These are phyloP conservation scores for Caenorhabditis inopinata DNA, from an alignment of 1,140 invertebrate species.

Conservation along the genomic window DNA sequence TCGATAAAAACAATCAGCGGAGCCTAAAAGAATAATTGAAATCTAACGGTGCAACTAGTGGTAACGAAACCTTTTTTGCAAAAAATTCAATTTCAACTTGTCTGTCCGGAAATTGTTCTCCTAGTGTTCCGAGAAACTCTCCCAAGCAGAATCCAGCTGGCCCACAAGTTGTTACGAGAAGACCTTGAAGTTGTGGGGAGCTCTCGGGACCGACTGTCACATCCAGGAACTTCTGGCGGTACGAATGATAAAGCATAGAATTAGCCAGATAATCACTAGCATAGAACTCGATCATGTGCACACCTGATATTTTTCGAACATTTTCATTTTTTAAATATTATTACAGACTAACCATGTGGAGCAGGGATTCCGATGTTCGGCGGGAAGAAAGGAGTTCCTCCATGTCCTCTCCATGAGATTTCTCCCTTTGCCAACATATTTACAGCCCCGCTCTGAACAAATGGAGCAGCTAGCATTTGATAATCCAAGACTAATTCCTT, in stretches of 20 bases:
- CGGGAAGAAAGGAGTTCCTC: constrained; percentile 64
- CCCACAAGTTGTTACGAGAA: constrained; percentile 59
- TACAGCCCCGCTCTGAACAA: constrained; percentile 61
- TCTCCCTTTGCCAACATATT: constrained; percentile 62
- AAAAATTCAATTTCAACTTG: constrained; percentile 63
- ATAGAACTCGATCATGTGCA: constrained; percentile 65
- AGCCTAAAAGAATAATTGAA: constrained; percentile 35
- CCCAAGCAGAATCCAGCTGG: constrained; percentile 62
- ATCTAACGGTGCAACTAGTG: background rate
- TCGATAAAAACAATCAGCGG: constrained; percentile 65
- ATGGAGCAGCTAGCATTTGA: constrained; percentile 58
- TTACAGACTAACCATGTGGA: constrained; percentile 54
- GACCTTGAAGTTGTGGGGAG: constrained; percentile 33
- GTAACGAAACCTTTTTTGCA: constrained; percentile 57
- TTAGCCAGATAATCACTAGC: constrained; percentile 65
- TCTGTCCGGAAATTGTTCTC: constrained; percentile 61
- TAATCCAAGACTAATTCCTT: constrained; percentile 64
- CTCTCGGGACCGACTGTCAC: constrained; percentile 60
- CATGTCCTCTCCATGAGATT: constrained; percentile 60
- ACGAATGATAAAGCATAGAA: constrained; percentile 66
- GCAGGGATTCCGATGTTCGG: constrained; percentile 62
- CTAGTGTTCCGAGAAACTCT: constrained; percentile 61
- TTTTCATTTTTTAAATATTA: background rate
- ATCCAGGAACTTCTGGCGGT: constrained; percentile 61
- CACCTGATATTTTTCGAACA: constrained; percentile 44